Evolutionary conservation across 2,113 vertebrate species (phyloP), one percentile per base, ranked within the genome.

Genomic region (Saguinus midas): DNA sequence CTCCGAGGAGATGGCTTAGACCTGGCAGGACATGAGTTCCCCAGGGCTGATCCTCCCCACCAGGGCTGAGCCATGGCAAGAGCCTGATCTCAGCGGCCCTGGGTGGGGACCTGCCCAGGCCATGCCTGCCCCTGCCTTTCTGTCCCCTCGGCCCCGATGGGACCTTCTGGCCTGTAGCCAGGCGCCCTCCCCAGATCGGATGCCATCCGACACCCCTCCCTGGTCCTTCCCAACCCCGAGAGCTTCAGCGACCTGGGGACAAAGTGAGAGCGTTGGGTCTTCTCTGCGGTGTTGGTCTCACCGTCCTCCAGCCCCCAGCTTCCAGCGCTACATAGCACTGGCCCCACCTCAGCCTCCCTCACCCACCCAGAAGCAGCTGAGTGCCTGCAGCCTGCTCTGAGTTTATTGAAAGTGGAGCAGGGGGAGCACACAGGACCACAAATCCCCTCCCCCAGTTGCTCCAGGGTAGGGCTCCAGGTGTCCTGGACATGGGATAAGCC

Each of bases 381-480:
- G 23, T 45, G 25, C 52, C 70, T 64, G n/a, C 27, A n/a, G n/a
- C 72, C 48, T 93, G 92, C 75, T 96, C 23, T 83, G 72, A 86
- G 58, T 98, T 97, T 98, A 97, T 97, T 98, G 89, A 94, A 27
- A 8, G 43, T 21, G 18, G 81, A 27, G 21, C 18, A 25, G 23
- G 50, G 43, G 12, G 48, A 27, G 10, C 23, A 37, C 72, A 72
- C 40, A 27, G 91, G 68, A 25, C 73, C 66, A 18, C 43, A 57
- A 29, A 3, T 21, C 66, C 12, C 25, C 35, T 20, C 7, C 14
- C 55, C 61, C 21, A 17, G 3, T 25, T 48, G 35, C 45, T 37
- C 37, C 3, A 18, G 11, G 4, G 0, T 13, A 43, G 87, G 43
- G n/a, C 55, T 64, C 43, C 88, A 8, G 73, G 45, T 18, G 6